Base-by-base conservation (phyloP, 2,888 invertebrate species). In the Apotomis turbidana region DNA sequence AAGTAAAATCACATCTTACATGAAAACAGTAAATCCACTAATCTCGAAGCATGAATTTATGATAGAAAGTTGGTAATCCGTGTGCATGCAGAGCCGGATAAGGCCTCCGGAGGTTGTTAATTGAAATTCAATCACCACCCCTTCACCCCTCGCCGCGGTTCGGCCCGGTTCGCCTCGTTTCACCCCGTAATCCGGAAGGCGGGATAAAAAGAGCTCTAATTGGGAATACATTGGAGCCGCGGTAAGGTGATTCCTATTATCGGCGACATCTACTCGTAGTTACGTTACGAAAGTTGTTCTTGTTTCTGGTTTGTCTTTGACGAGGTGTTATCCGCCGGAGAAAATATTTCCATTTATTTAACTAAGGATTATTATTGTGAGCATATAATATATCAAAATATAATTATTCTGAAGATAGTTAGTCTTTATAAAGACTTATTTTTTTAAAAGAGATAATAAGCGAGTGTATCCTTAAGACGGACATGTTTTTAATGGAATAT, bases 51-150 rank as follows among this genome's bases (percentile, higher is more conserved):
- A 54, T 27, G 49, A 60, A 58, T 41, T 41, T 41, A 41, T 41
- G 41, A 41, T 46, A 61, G 13, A 46, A 54, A 46, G 46, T 69
- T 12, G 36, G 46, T 54, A 55, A 60, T 60, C 71, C 71, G 8
- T 9, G 36, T 52, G 41, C 52, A 52, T 57, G 46, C 58, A 52
- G 51, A 68, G 36, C 63, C 64, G 63, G 69, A 61, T 61, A 36
- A 54, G 59, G 41, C 51, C 49, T 12, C 61, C 36, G 55, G 58
- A 13, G 68, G 44, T 58, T 15, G 60, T 49, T 73, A 73, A 69
- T 73, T 69, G 73, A 69, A 73, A 73, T 44, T 60, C 52, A 55
- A 73, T 73, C 64, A 52, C 27, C 58, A 10, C 64, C 38, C 15
- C 15, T 66, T 52, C 63, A 46, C 12, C 54, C 51, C 41, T 38